Evolutionary conservation across 2,797 vertebrate genomes (phyloP), one percentile per base, ranked within the genome.

Genomic region (Falco peregrinus): DNA sequence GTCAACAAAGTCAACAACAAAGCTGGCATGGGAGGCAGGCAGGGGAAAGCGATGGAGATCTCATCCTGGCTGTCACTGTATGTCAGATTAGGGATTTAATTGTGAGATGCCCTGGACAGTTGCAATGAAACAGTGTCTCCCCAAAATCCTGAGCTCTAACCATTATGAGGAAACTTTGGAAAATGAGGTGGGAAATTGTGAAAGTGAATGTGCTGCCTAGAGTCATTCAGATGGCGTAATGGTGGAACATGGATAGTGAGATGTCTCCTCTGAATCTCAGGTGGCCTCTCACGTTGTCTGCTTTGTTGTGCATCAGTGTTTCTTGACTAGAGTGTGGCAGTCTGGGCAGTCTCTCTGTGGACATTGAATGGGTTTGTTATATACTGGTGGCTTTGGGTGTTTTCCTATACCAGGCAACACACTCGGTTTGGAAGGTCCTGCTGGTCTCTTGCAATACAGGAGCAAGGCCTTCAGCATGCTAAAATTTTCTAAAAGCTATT

Each of bases 391-490:
- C 25, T 87, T 41, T 84, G 56, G 2, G 13, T 51, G 9, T 74
- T 81, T 75, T 81, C 25, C 29, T 29, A 10, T 14, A 43, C 6
- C 21, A 59, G 24, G 17, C 6, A 76, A 26, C 13, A 15, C 0
- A 0, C 3, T 50, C 24, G 0, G 0, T 54, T 90, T 74, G 70
- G 56, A 77, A 85, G 20, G 17, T 74, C 12, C 9, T 86, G 6
- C 31, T 41, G 17, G n/a, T 50, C 41, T 29, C 13, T 51, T 68
- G 29, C 5, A 71, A 80, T 50, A 39, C 7, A 1, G 3, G 17
- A 84, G 10, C 5, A 64, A 88, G 16, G 4, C 9, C 5, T 85
- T 69, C 0, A 0, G 25, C 3, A 51, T 7, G 3, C 21, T 39
- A 81, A 21, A 21, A 35, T 48, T 67, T 64, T 85, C 53, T 77